phyloP scores from a whole-genome alignment of 2,113 vertebrate species.

The Laticauda laticaudata region DNA sequence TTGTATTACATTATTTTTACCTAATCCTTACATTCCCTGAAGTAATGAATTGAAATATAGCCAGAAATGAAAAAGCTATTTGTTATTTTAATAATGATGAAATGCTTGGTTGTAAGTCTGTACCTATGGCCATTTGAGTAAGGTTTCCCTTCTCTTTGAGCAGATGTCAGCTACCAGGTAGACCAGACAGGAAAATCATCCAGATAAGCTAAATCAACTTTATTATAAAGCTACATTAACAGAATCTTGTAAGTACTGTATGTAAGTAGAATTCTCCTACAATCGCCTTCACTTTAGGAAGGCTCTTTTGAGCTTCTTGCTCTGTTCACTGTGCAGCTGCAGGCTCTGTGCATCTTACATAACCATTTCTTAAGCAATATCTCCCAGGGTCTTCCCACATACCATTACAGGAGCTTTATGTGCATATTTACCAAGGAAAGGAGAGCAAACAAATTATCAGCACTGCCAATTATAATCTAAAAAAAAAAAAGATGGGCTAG shows the following conservation, averaged over 20 bases:
- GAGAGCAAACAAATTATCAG: neutral
- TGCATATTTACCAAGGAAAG: neutral
- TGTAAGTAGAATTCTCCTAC: neutral
- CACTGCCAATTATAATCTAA: neutral
- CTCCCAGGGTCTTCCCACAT: neutral
- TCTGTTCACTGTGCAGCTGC: neutral
- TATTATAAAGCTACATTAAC: neutral
- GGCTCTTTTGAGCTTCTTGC: neutral
- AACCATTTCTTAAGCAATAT: neutral
- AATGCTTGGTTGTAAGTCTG: neutral
- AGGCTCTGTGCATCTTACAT: neutral
- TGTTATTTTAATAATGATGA: neutral
- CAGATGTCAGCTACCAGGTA: neutral
- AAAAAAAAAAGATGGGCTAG: neutral
- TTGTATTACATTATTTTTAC: slow-evolving; percentile 14
- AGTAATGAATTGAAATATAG: neutral
- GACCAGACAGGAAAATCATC: neutral
- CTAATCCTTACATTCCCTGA: slow-evolving; percentile 45
- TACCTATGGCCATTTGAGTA: neutral
- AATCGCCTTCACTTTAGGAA: neutral
- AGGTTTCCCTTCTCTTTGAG: neutral
- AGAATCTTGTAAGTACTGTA: neutral
- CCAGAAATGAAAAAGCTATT: neutral
- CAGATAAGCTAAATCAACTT: neutral
- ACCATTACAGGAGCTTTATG: neutral